These are phyloP conservation scores for Tuberolachnus salignus DNA, from an alignment of 2,888 invertebrate species.

Conservation along the genomic window DNA sequence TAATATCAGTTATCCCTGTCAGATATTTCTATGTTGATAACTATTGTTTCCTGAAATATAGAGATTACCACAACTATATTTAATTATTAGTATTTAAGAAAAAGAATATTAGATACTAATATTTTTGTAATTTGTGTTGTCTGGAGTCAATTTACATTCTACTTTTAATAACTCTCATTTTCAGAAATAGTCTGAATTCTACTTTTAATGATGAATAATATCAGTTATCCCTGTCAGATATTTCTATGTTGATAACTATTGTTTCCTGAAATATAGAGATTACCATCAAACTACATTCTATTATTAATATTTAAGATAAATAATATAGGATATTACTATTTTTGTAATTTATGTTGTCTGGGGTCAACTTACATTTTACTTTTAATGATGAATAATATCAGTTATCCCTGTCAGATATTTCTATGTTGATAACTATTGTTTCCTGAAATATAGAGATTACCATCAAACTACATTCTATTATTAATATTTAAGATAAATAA, in stretches of 20 bases:
- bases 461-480: no score
- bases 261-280: background rate
- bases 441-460: background rate
- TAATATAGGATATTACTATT: conserved; percentile 17
- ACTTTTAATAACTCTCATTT: no score
- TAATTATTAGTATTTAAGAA: background rate
- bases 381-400: conserved; percentile 33
- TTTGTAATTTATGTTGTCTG: no score
- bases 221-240: conserved; percentile 26
- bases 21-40: conserved; percentile 17
- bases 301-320: background rate
- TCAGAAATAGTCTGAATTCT: no score
- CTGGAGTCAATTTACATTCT: no score
- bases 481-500: background rate
- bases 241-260: conserved; percentile 8
- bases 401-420: conserved; percentile 46
- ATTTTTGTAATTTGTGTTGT: no score
- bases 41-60: background rate
- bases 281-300: background rate
- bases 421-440: conserved; percentile 17
- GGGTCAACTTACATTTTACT: no score
- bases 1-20: conserved; percentile 32
- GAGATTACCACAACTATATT: background rate
- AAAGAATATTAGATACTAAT: conserved; percentile 21
- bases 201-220: background rate